Percentiles rank a stretch among this genome's conserved stretches.
These are phyloP conservation scores for Neosilurus hyrtlii DNA, from an alignment of 2,797 vertebrate genomes.

Conservation along the genomic window DNA sequence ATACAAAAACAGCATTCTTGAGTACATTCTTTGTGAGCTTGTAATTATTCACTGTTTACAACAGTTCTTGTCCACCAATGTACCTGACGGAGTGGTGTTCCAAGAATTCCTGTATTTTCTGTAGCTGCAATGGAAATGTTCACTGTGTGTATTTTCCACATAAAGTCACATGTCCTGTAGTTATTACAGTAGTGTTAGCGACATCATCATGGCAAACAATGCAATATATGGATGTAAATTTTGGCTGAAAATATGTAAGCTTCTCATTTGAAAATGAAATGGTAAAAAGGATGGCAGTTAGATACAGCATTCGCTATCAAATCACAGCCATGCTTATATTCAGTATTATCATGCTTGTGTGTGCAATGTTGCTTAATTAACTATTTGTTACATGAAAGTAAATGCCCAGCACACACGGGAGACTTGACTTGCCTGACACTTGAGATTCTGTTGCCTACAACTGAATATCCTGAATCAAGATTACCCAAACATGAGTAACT, in stretches of 20 bases:
- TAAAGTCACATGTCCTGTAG: too few relatives aligned
- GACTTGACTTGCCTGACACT: too few relatives aligned
- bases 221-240: background rate
- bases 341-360: background rate
- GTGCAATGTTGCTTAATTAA: background rate
- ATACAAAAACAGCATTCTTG: background rate
- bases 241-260: background rate
- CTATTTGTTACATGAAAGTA: too few relatives aligned
- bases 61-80: too few relatives aligned
- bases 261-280: background rate
- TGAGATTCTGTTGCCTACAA: too few relatives aligned
- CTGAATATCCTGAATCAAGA: too few relatives aligned
- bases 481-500: too few relatives aligned
- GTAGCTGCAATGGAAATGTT: background rate
- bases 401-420: too few relatives aligned
- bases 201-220: background rate
- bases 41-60: conserved; percentile 23
- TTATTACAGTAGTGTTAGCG: background rate
- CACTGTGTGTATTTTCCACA: background rate
- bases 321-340: background rate
- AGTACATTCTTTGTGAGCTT: conserved; percentile 1
- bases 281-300: background rate
- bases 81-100: background rate
- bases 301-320: background rate
- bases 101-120: background rate